Percentiles rank a stretch among this genome's conserved stretches.
Evolutionary conservation across 2,113 vertebrate species (phyloP).

Genomic region (Platysteira castanea): DNA sequence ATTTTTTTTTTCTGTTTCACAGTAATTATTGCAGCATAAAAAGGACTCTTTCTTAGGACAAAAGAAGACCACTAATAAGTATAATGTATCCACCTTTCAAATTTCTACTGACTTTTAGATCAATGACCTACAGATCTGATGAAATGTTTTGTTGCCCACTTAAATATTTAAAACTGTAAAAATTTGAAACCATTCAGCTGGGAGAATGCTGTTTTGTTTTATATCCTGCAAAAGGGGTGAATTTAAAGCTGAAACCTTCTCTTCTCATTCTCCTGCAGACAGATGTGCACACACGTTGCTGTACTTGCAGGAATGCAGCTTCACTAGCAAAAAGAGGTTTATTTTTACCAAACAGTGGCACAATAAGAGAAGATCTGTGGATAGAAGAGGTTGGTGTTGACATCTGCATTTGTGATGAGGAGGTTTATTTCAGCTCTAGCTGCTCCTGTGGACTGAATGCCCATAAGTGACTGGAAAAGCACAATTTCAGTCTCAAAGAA

Average conservation of each 20-base stretch:
- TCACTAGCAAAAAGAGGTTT: neutral
- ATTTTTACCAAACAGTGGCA: neutral
- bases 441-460: neutral
- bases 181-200: neutral
- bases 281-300: neutral
- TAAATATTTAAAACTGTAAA: neutral
- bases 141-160: neutral
- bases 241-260: neutral
- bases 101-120: neutral
- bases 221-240: neutral
- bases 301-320: neutral
- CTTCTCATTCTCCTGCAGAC: neutral
- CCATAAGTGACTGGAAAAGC: neutral
- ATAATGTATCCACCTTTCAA: neutral
- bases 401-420: rapidly evolving
- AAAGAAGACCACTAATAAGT: neutral
- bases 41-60: neutral
- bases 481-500: neutral
- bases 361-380: neutral
- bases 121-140: neutral
- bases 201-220: neutral
- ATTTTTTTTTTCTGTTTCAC: neutral
- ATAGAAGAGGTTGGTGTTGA: neutral
- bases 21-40: neutral
- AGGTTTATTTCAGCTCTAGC: neutral